These are phyloP conservation scores for Sebastes schlegelii DNA, from an alignment of 2,113 vertebrate genomes.

Conservation along the genomic window DNA sequence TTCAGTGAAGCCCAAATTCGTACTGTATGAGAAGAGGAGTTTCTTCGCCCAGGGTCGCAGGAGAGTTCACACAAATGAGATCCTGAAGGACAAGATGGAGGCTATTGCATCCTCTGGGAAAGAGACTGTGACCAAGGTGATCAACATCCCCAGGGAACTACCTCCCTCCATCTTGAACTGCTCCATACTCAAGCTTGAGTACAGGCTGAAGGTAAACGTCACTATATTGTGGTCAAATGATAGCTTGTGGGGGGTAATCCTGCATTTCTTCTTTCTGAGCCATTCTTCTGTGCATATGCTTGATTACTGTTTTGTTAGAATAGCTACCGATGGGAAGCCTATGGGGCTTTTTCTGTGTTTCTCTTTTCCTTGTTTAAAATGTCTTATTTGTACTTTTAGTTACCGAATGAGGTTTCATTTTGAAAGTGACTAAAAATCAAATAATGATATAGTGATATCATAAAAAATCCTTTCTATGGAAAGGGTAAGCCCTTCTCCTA, in stretches of 20 bases:
- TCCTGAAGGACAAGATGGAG: slow-evolving; percentile 66
- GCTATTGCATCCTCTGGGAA: slow-evolving; percentile 15
- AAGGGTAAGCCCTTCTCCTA: too few relatives aligned
- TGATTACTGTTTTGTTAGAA: not conserved
- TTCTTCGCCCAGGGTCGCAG: slow-evolving; percentile 65
- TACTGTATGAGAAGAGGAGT: slow-evolving; percentile 67
- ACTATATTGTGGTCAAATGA: not conserved
- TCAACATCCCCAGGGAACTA: slow-evolving; percentile 63
- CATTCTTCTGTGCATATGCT: not conserved
- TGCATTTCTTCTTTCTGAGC: not conserved
- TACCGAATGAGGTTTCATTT: not conserved
- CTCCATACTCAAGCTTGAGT: slow-evolving; percentile 74
- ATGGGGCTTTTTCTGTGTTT: not conserved
- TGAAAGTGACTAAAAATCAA: not conserved
- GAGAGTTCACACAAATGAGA: not conserved
- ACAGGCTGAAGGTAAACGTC: slow-evolving; percentile 73
- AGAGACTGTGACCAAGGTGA: slow-evolving; percentile 47
- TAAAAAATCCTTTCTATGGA: not conserved
- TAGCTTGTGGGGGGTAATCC: not conserved
- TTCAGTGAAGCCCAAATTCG: slow-evolving; percentile 70
- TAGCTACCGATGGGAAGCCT: not conserved
- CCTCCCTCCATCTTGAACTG: slow-evolving; percentile 73
- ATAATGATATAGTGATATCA: not conserved
- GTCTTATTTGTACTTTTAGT: not conserved
- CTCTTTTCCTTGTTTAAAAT: not conserved